Conservation (phyloP, 2,797 vertebrate genomes). For the Epinephelus coioides region DNA sequence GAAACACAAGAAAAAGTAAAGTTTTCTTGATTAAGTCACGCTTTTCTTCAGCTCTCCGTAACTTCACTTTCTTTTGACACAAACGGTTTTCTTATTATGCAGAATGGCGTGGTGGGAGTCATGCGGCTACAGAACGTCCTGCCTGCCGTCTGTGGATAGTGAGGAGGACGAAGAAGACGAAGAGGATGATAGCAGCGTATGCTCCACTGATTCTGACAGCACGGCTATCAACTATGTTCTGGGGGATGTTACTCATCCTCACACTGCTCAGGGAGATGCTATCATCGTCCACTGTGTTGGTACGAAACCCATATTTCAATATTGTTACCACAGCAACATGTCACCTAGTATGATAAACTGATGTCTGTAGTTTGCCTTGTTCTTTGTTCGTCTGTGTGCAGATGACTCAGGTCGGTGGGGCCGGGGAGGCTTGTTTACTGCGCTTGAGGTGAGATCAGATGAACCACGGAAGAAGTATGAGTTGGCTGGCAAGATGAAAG, state of each 20-base stretch:
- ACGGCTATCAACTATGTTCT: conserved; percentile 88
- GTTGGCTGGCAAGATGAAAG: conserved; percentile 94
- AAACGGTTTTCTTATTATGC: conserved; percentile 35
- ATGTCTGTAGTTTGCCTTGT: background rate
- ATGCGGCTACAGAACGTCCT: conserved; percentile 87
- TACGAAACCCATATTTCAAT: conserved; percentile 63
- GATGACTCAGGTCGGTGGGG: conserved; percentile 95
- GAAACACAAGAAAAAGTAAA: conserved; percentile 90
- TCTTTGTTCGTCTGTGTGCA: conserved; percentile 58
- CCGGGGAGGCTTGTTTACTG: conserved; percentile 93
- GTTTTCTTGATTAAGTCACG: background rate
- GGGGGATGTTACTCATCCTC: conserved; percentile 94
- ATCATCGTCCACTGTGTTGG: conserved; percentile 94
- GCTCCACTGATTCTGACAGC: conserved; percentile 79
- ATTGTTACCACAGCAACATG: background rate
- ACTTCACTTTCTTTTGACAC: background rate
- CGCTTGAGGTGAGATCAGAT: conserved; percentile 90
- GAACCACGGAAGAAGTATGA: conserved; percentile 91
- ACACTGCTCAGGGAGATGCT: conserved; percentile 85
- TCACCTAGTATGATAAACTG: no score
- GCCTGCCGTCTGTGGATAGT: conserved; percentile 88
- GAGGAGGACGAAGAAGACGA: conserved; percentile 79
- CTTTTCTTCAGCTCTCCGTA: background rate
- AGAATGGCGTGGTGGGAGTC: conserved; percentile 95
- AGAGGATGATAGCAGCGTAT: conserved; percentile 69